Evolutionary conservation across 2,888 invertebrate genomes (phyloP).

Genomic region (Crocallis elinguaria): DNA sequence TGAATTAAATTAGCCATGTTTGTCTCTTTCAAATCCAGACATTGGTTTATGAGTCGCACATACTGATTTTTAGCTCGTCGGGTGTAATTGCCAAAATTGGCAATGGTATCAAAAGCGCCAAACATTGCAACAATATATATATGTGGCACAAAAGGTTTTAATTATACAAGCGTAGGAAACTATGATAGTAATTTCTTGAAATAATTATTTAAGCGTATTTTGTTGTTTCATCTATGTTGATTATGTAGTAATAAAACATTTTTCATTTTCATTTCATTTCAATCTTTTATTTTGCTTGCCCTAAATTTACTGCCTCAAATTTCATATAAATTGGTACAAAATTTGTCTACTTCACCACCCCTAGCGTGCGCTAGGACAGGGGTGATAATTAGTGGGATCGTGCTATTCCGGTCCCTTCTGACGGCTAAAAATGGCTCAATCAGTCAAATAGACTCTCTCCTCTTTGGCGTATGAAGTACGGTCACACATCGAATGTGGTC

Average conservation of each 20-base stretch:
- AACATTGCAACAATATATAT: too few relatives aligned
- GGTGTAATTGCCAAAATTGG: not conserved
- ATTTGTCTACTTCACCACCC: conserved; percentile 36
- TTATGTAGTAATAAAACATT: too few relatives aligned
- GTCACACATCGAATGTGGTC: conserved; percentile 49
- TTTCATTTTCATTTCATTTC: too few relatives aligned
- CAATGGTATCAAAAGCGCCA: not conserved
- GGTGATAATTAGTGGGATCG: conserved; percentile 72
- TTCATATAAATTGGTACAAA: conserved; percentile 55
- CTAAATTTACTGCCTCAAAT: too few relatives aligned
- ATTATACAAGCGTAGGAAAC: not conserved
- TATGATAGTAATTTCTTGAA: not conserved
- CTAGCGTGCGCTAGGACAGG: conserved; percentile 55
- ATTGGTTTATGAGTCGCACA: conserved; percentile 10
- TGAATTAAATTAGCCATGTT: too few relatives aligned
- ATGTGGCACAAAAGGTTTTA: not conserved
- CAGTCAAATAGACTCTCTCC: conserved; percentile 67
- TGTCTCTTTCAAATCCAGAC: too few relatives aligned
- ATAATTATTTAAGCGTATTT: too few relatives aligned
- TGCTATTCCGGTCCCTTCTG: conserved; percentile 73
- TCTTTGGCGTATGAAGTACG: conserved; percentile 27
- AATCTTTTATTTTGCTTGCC: too few relatives aligned
- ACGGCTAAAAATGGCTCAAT: conserved; percentile 80
- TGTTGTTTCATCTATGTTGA: too few relatives aligned
- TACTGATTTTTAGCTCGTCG: conserved; percentile 2